Evolutionary conservation across 2,797 vertebrate species (phyloP), one percentile per base, ranked within the genome.

Genomic region (Kryptopterus vitreolus): DNA sequence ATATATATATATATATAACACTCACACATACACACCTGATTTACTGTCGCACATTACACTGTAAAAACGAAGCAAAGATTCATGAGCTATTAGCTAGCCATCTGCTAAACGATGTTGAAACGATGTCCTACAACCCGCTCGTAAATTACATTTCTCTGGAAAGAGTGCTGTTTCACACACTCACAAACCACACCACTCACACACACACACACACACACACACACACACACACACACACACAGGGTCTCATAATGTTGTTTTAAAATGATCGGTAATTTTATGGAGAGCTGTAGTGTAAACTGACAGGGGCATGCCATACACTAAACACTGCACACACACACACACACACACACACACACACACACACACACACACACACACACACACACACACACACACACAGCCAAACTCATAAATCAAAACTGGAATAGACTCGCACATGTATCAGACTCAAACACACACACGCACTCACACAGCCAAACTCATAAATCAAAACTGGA

Each of bases 61-160:
- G 79, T 90, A 85, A 91, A 92, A 86, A 88, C 87, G 80, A 38
- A 38, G 89, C 76, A 70, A 86, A 88, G 87, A 93, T 89, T 93
- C 89, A 90, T 85, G 83, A 87, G 85, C 81, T 92, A 90, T 91
- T 92, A 92, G 87, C 87, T 87, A 90, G 90, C 88, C 87, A 87
- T 87, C 88, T 90, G 81, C 88, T 91, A 91, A 89, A 90, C 79
- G 79, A 89, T 79, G 86, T 85, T 87, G 87, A 90, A 92, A 87
- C 83, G 83, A 82, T 86, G 63, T 83, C 59, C 82, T 86, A 72
- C 75, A 71, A 77, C 62, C 52, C 8, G 0, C 0, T 38, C 86
- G 82, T 94, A 94, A 95, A 94, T 94, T 90, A 93, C 72, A 26
- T 68, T 59, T 63, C 48, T 73, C 61, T 38, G 16, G 53, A 73